Conservation (phyloP, 2,113 vertebrate species). For the Corythaixoides concolor region DNA sequence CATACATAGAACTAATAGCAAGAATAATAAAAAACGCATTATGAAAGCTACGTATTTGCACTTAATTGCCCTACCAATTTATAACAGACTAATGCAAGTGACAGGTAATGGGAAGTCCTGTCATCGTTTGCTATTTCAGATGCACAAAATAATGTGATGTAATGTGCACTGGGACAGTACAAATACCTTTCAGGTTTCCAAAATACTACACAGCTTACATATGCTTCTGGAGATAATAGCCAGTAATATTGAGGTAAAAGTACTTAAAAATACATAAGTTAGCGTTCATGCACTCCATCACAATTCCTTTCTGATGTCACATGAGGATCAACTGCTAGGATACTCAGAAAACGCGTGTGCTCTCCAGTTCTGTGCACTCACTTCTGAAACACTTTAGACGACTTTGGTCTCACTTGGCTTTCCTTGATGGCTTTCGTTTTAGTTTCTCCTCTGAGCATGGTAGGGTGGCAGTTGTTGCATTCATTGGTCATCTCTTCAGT, state of each 20-base stretch:
- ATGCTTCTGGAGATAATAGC: background rate
- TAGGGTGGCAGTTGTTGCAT: background rate
- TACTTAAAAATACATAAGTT: background rate
- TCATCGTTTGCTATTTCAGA: background rate
- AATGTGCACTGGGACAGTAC: background rate
- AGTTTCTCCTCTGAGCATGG: background rate
- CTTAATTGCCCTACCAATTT: background rate
- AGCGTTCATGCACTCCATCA: background rate
- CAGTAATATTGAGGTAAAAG: background rate
- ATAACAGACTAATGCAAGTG: background rate
- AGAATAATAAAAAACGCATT: background rate
- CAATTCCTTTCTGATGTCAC: background rate
- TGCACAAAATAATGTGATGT: background rate
- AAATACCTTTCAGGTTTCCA: background rate
- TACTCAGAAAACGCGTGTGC: background rate
- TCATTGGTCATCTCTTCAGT: background rate
- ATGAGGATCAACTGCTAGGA: background rate
- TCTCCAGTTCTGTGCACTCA: background rate
- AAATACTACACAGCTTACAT: background rate
- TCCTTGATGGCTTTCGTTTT: background rate
- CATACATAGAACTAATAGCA: background rate
- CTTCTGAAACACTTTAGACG: background rate
- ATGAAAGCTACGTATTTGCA: background rate
- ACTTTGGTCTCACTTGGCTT: background rate
- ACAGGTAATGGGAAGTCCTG: background rate